Evolutionary conservation across 2,888 invertebrate species (phyloP), one percentile per base, ranked within the genome.

Genomic region (Bombyx huttoni): DNA sequence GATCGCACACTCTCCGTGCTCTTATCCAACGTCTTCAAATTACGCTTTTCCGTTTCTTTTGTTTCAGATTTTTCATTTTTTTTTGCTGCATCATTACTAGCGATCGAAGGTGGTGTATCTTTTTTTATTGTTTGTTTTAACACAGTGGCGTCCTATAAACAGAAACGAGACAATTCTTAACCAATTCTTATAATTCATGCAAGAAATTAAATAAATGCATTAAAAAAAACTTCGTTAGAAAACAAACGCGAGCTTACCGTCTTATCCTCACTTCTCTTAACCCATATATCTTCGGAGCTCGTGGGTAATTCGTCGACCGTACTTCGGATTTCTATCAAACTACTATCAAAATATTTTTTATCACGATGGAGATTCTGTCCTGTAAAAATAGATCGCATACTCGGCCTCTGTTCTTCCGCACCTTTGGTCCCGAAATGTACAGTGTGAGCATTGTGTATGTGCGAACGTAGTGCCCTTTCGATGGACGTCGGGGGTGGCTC

Each of bases 331-430:
- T 94, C 94, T 64, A 95, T 92, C 60, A 95, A 86, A 58, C 94
- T 94, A 62, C 93, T 92, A 80, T 95, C 95, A 72, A 95, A 95
- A 87, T 94, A 96, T 59, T 92, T 89, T 69, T 93, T 93, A 78
- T 95, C 94, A 58, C 92, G 89, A 78, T 95, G 95, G 67, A 86
- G 84, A 78, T 81, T 84, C 74, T 79, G 75, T 54, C 75, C 78
- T 67, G 90, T 78, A 75, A 93, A 93, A 54, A 93, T 81, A 12
- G 90, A 83, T 62, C 91, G 90, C 24, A 92, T 84, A 47, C 90
- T 91, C n/a, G 91, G 91, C 45, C 91, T 89, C 56, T 78, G 86
- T 58, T 88, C 87, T 60, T 89, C 82, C 9, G 80, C 83, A 49
- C 91, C 91, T 63, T 90, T 89, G 52, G 91, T 90, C 50, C 92